Conservation (phyloP, 2,888 invertebrate genomes). For the Oeneis ivallda region DNA sequence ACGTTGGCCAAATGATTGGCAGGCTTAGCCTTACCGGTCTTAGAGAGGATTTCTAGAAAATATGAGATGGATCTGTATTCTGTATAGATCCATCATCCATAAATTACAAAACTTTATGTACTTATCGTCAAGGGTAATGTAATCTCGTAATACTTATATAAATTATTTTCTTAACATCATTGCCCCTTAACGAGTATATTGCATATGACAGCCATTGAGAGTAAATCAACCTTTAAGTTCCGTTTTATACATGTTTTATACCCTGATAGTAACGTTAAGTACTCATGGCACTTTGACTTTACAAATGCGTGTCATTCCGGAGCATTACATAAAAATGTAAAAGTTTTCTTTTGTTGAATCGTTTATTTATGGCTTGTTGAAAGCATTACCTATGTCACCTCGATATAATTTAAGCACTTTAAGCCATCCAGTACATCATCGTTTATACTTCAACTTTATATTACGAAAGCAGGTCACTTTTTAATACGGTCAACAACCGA, state of each 20-base stretch:
- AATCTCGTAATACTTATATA: neutral
- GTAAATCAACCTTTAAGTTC: conserved; percentile 24
- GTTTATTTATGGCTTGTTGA: conserved; percentile 23
- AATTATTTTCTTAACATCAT: neutral
- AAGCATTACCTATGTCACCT: conserved; percentile 28
- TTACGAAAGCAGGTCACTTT: too few species aligned
- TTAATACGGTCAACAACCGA: too few species aligned
- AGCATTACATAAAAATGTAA: conserved; percentile 32
- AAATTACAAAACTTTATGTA: too few species aligned
- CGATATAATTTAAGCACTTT: neutral
- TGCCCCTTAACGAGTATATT: neutral
- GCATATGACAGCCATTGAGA: conserved; percentile 1
- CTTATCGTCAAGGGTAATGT: too few species aligned
- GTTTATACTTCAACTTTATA: conserved; percentile 5
- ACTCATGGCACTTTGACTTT: conserved; percentile 16
- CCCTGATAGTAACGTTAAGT: neutral
- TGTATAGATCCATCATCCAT: too few species aligned
- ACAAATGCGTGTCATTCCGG: conserved; percentile 23
- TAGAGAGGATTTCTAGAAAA: too few species aligned
- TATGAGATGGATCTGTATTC: too few species aligned
- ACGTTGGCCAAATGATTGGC: too few species aligned
- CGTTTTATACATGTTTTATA: conserved; percentile 13
- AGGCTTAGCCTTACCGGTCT: too few species aligned
- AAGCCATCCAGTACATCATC: neutral
- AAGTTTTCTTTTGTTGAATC: conserved; percentile 31